A percentile compares a stretch with the other conserved stretches of the same genome.
phyloP scores from a whole-genome alignment of 2,888 invertebrate species.

The Drosophila mettleri region DNA sequence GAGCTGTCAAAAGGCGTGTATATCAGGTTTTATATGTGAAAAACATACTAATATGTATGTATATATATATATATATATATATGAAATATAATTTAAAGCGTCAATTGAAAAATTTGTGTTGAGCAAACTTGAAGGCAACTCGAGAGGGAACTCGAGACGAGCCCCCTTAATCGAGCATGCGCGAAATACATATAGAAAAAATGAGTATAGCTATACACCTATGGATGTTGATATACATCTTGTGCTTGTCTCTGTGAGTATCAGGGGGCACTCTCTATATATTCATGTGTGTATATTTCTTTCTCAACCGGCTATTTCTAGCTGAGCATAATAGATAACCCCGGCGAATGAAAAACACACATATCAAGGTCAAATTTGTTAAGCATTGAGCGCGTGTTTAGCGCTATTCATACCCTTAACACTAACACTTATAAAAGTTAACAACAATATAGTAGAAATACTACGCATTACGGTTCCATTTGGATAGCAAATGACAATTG shows the following conservation, averaged over 20 bases:
- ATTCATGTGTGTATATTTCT: constrained; percentile 3
- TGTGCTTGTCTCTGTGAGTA: neutral
- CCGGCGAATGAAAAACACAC: constrained; percentile 48
- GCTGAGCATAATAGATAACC: constrained; percentile 50
- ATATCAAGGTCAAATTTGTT: constrained; percentile 75
- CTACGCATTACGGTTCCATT: constrained; percentile 37
- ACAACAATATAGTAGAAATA: constrained; percentile 12
- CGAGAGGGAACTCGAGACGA: constrained; percentile 51
- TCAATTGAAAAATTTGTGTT: constrained; percentile 5
- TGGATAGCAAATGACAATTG: neutral
- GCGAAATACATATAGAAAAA: constrained; percentile 3
- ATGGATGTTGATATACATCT: neutral
- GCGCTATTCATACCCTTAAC: constrained; percentile 33
- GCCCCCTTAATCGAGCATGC: constrained; percentile 40
- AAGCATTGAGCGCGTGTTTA: constrained; percentile 58
- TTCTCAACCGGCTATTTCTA: constrained; percentile 55
- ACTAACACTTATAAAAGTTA: constrained; percentile 3
- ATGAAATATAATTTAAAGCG: neutral
- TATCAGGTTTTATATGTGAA: neutral
- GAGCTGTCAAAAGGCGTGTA: neutral
- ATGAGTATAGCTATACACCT: neutral
- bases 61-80: neutral
- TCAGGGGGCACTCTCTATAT: constrained; percentile 7
- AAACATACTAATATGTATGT: no score
- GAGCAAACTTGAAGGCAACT: constrained; percentile 1